Conservation (phyloP, 23 tunicate genomes). For the Clavelina lepadiformis region DNA sequence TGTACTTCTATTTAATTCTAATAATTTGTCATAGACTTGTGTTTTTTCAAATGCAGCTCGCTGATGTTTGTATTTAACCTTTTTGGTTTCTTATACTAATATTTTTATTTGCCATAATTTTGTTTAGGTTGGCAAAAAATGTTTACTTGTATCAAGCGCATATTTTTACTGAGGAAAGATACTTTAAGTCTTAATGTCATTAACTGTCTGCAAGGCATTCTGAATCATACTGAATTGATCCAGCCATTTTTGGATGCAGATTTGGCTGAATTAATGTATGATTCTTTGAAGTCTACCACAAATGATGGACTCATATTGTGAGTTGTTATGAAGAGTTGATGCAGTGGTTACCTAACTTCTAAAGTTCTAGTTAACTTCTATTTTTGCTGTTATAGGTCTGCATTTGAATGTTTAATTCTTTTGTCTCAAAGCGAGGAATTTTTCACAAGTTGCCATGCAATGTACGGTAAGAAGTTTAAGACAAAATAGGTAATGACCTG, state of each 20-base stretch:
- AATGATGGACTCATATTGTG: slow-evolving; percentile 10
- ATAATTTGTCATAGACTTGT: too few species aligned
- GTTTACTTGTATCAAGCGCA: slow-evolving; percentile 16
- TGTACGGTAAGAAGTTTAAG: slow-evolving; percentile 32
- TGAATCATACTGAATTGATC: slow-evolving; percentile 1
- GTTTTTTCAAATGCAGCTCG: too few species aligned
- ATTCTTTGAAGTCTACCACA: slow-evolving; percentile 2
- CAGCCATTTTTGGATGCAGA: slow-evolving; percentile 23
- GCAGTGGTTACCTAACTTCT: neutral
- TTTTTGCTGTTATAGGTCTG: neutral
- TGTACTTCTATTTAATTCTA: too few species aligned
- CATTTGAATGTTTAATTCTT: neutral
- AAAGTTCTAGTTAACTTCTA: neutral
- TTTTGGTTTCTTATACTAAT: too few species aligned
- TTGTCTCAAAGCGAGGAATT: slow-evolving; percentile 14
- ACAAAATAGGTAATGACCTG: too few species aligned
- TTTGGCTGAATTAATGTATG: slow-evolving; percentile 20
- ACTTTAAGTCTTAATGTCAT: slow-evolving; percentile 6
- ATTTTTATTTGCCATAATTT: neutral
- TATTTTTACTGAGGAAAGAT: slow-evolving; percentile 10
- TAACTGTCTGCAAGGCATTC: neutral
- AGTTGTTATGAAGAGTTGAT: neutral
- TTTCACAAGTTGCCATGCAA: slow-evolving; percentile 25
- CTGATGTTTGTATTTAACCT: too few species aligned
- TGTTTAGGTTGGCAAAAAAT: slow-evolving; percentile 3